Percentiles rank a stretch among this genome's conserved stretches.
phyloP scores from a whole-genome alignment of 2,888 invertebrate species.

The Pseudoips prasinana region DNA sequence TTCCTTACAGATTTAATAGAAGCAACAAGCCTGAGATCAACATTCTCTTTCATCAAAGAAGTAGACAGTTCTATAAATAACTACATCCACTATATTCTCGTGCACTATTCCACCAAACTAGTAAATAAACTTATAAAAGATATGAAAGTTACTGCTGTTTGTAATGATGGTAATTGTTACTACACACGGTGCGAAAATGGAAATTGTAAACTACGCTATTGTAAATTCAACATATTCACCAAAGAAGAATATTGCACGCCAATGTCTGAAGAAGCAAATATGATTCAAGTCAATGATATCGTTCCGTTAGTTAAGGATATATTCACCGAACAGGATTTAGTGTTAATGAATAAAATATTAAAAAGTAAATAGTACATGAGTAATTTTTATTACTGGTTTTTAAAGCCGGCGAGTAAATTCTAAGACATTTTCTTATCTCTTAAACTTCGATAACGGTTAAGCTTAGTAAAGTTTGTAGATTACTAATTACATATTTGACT shows the following conservation, averaged over 20 bases:
- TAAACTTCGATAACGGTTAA: too few species aligned
- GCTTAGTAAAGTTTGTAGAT: too few species aligned
- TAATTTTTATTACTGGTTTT: too few species aligned
- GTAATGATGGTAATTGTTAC: conserved; percentile 51
- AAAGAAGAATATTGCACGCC: conserved; percentile 41
- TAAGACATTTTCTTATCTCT: too few species aligned
- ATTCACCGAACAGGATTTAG: neutral
- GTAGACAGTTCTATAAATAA: conserved; percentile 17
- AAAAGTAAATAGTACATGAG: conserved; percentile 34
- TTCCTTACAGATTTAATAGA: conserved; percentile 33
- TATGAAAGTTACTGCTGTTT: conserved; percentile 46
- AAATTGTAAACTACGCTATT: conserved; percentile 41
- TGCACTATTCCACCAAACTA: conserved; percentile 44
- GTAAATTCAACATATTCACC: conserved; percentile 49
- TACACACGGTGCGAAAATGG: conserved; percentile 43
- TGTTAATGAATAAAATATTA: conserved; percentile 38
- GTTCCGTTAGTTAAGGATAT: neutral
- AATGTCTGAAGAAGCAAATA: conserved; percentile 18
- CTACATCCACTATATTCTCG: conserved; percentile 41
- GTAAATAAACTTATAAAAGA: conserved; percentile 47
- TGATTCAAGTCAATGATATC: conserved; percentile 24
- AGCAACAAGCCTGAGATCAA: conserved; percentile 9
- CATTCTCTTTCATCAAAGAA: conserved; percentile 19
- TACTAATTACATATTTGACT: too few species aligned
- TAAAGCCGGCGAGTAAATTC: too few species aligned